Conservation (phyloP, 1,140 invertebrate species). For the Agrypnia vestita region DNA sequence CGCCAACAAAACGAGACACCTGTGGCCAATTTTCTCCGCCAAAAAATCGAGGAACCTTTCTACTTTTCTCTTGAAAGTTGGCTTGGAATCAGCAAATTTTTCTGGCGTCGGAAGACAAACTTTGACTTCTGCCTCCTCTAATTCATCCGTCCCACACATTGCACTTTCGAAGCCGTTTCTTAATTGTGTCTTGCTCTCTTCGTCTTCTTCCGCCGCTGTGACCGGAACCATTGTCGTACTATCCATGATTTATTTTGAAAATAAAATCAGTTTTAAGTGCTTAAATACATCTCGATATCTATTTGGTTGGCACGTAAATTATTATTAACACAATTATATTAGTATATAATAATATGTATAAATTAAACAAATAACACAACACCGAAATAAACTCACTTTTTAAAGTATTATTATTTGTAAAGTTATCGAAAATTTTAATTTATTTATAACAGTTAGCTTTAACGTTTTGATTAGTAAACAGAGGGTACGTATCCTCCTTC, state of each 20-base stretch:
- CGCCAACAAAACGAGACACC: neutral
- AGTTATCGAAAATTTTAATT: too few relatives aligned
- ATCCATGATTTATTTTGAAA: neutral
- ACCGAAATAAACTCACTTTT: too few relatives aligned
- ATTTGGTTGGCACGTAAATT: too few relatives aligned
- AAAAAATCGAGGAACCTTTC: neutral
- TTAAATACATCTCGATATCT: too few relatives aligned
- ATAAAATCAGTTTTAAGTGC: too few relatives aligned
- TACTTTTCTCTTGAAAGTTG: neutral
- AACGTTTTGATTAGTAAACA: too few relatives aligned
- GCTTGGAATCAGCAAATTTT: neutral
- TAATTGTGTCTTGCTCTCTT: neutral
- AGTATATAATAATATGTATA: too few relatives aligned
- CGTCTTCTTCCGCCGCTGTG: neutral
- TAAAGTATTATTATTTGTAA: too few relatives aligned
- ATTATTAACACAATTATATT: too few relatives aligned
- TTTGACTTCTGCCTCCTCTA: neutral
- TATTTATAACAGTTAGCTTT: too few relatives aligned
- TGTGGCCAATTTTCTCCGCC: slow-evolving; percentile 10
- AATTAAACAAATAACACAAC: too few relatives aligned
- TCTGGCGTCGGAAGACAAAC: slow-evolving; percentile 20
- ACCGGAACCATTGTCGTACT: neutral
- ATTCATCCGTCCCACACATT: neutral
- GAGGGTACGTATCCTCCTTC: too few relatives aligned
- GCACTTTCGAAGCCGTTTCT: slow-evolving; percentile 19